These are phyloP conservation scores for Scaptomyza reducta DNA, from an alignment of 2,888 invertebrate species.

Conservation along the genomic window DNA sequence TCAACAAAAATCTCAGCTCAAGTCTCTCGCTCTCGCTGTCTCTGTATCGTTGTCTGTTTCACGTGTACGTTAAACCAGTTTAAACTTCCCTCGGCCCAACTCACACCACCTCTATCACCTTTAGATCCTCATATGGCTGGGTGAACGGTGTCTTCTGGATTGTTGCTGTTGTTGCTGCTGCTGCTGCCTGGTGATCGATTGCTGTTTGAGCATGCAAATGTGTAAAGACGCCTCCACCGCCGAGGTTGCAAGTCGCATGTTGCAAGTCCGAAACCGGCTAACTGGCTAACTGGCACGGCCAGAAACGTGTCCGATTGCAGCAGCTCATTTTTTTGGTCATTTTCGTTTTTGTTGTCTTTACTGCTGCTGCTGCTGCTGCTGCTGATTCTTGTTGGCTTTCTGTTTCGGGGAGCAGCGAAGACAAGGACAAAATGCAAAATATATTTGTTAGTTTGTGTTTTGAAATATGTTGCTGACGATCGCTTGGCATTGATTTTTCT, in stretches of 20 bases:
- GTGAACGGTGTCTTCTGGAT: conserved; percentile 55
- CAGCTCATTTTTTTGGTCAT: conserved; percentile 35
- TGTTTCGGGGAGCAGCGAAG: conserved; percentile 15
- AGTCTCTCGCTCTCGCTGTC: conserved; percentile 6
- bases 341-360: background rate
- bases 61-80: conserved; percentile 72
- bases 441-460: conserved; percentile 74
- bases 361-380: conserved; percentile 4
- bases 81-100: conserved; percentile 8
- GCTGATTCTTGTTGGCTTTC: conserved; percentile 1
- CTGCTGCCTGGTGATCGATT: conserved; percentile 71
- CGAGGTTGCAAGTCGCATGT: conserved; percentile 44
- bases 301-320: conserved; percentile 64
- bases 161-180: conserved; percentile 19
- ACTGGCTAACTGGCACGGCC: conserved; percentile 67
- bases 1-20: conserved; percentile 53
- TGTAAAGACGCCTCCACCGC: conserved; percentile 80
- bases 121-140: conserved; percentile 54
- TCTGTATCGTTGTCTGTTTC: conserved; percentile 23
- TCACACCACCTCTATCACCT: background rate
- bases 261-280: conserved; percentile 63
- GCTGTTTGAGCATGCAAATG: conserved; percentile 80
- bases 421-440: conserved; percentile 75
- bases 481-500: conserved; percentile 72
- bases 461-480: conserved; percentile 75